A percentile compares a stretch with the other conserved stretches of the same genome.
phyloP scores from a whole-genome alignment of 2,113 vertebrate genomes.

The Tachuris rubrigastra region DNA sequence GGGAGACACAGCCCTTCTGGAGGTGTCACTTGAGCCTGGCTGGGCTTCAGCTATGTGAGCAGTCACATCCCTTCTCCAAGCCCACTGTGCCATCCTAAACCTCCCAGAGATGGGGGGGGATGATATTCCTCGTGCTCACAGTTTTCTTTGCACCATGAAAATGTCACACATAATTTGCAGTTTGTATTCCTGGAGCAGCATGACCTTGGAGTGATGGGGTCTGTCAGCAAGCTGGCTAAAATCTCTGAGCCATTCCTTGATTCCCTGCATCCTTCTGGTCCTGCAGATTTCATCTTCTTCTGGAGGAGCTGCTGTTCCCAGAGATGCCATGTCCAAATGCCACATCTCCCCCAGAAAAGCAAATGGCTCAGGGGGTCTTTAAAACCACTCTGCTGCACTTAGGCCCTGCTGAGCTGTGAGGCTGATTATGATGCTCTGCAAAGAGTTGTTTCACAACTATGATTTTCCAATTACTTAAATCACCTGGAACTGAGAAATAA shows the following conservation, averaged over 20 bases:
- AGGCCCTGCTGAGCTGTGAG: background rate
- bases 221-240: background rate
- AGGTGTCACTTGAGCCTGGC: background rate
- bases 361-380: background rate
- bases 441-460: slow-evolving; percentile 43
- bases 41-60: background rate
- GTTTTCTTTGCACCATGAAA: background rate
- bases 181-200: background rate
- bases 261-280: background rate
- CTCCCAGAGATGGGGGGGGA: background rate
- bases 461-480: slow-evolving; percentile 67
- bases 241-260: background rate
- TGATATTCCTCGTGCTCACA: background rate
- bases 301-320: background rate
- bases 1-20: background rate
- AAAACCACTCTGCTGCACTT: background rate
- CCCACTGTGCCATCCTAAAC: background rate
- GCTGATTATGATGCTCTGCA: slow-evolving; percentile 46
- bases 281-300: background rate
- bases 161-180: background rate
- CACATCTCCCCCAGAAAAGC: background rate
- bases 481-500: slow-evolving; percentile 49
- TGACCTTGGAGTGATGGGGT: background rate
- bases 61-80: background rate
- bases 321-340: background rate